Percentiles rank a stretch among this genome's conserved stretches.
Conservation (phyloP, 2,888 invertebrate genomes). For the Phragmatobia fuliginosa region DNA sequence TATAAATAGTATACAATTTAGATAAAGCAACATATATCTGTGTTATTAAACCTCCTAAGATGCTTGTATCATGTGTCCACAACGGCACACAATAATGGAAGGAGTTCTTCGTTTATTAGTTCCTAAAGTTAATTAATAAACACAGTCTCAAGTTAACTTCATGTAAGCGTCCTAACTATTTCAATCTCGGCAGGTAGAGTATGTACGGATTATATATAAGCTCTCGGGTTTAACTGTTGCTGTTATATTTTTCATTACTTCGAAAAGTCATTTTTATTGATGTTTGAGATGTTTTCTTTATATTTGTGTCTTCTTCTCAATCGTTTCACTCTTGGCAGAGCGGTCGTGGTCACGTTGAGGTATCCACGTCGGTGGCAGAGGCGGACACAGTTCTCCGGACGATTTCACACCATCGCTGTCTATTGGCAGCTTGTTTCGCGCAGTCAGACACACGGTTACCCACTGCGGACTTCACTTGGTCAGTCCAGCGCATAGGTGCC, state of each 20-base stretch:
- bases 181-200: conserved; percentile 36
- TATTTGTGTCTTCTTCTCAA: too few relatives aligned
- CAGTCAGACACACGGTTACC: too few relatives aligned
- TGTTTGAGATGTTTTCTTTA: neutral
- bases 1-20: too few relatives aligned
- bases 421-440: too few relatives aligned
- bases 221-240: neutral
- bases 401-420: too few relatives aligned
- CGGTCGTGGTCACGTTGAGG: too few relatives aligned
- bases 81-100: neutral
- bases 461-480: too few relatives aligned
- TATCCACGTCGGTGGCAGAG: too few relatives aligned
- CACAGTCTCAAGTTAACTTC: conserved; percentile 23
- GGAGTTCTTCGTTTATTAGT: neutral
- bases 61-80: neutral
- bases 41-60: neutral
- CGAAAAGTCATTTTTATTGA: neutral
- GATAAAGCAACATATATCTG: too few relatives aligned
- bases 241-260: neutral
- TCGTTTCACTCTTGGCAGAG: too few relatives aligned
- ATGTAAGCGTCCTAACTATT: conserved; percentile 37
- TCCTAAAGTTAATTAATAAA: conserved; percentile 22
- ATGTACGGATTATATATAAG: conserved; percentile 32
- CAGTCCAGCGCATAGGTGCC: too few relatives aligned
- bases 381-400: too few relatives aligned